phyloP scores from a whole-genome alignment of 1,140 invertebrate genomes.

The Polyergus mexicanus region DNA sequence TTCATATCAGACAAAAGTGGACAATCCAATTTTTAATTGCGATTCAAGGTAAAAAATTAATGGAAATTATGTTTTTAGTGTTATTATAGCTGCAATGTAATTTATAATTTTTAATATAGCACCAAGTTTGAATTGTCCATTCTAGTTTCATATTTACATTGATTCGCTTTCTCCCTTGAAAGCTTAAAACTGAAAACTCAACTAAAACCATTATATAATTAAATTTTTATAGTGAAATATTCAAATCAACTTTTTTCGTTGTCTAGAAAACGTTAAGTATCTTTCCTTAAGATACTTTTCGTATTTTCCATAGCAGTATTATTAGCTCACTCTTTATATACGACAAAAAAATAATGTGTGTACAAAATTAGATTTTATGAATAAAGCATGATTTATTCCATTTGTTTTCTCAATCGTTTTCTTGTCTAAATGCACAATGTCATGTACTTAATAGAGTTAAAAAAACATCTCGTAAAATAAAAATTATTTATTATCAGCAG shows the following conservation, averaged over 20 bases:
- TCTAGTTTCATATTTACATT: not conserved
- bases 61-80: not conserved
- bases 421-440: not conserved
- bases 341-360: not conserved
- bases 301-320: not conserved
- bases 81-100: not conserved
- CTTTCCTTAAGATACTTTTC: not conserved
- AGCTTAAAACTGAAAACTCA: not conserved
- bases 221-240: not conserved
- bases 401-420: not conserved
- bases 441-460: not conserved
- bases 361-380: not conserved
- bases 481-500: not conserved
- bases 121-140: not conserved
- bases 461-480: not conserved
- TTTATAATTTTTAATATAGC: not conserved
- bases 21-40: not conserved
- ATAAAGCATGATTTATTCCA: constrained; percentile 2
- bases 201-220: not conserved
- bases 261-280: not conserved
- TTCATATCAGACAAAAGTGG: not conserved
- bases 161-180: not conserved
- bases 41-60: not conserved
- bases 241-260: constrained; percentile 10
- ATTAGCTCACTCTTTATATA: too few species aligned